phyloP scores from a whole-genome alignment of 1,140 invertebrate species.

The Lepidurus couesii region DNA sequence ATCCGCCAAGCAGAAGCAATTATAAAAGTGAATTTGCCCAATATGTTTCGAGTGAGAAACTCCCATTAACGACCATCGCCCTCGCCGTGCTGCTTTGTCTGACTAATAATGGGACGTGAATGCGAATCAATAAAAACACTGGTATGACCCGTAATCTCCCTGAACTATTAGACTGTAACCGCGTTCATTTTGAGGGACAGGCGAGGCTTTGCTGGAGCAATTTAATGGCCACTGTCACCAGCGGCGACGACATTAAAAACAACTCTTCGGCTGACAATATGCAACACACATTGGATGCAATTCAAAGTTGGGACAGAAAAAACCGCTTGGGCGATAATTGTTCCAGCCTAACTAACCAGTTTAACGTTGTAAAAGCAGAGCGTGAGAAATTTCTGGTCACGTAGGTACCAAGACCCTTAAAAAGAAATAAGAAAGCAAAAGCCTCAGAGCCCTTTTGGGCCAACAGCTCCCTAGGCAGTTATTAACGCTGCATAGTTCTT shows the following conservation, averaged over 20 bases:
- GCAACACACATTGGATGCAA: neutral
- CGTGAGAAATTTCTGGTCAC: constrained; percentile 7
- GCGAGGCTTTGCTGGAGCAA: neutral
- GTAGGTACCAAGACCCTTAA: neutral
- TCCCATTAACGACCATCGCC: no score
- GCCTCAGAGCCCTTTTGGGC: neutral
- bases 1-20: no score
- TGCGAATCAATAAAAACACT: no score
- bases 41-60: no score
- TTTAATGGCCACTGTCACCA: neutral
- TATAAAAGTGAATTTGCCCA: no score
- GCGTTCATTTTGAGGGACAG: no score
- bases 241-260: neutral
- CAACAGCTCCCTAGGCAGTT: neutral
- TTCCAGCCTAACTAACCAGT: constrained; percentile 15
- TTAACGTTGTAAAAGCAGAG: constrained; percentile 16
- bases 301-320: neutral
- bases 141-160: no score
- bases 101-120: no score
- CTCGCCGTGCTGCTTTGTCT: no score
- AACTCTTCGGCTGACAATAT: neutral
- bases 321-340: neutral
- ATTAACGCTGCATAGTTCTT: constrained; percentile 6
- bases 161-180: no score
- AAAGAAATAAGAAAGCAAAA: constrained; percentile 12